These are phyloP conservation scores for Thunnus albacares DNA, from an alignment of 2,797 vertebrate species.

Conservation along the genomic window DNA sequence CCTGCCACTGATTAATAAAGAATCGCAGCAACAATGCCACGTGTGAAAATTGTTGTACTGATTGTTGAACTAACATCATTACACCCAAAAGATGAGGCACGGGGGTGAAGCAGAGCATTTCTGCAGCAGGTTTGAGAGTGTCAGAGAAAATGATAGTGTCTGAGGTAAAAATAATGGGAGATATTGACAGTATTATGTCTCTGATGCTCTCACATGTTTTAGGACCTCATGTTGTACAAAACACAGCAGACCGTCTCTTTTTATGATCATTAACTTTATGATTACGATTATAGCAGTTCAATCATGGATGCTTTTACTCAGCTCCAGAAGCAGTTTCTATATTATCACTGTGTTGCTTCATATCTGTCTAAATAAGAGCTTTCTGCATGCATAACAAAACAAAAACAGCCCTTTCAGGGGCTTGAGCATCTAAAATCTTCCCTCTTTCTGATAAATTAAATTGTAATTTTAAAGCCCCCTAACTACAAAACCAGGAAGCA, in stretches of 20 bases:
- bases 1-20: constrained; percentile 79
- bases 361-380: background rate
- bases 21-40: constrained; percentile 64
- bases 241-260: constrained; percentile 1
- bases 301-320: background rate
- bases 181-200: background rate
- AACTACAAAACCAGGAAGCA: background rate
- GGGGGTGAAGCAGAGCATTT: background rate
- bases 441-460: background rate
- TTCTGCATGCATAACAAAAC: background rate
- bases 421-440: no score
- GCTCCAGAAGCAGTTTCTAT: background rate
- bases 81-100: constrained; percentile 46
- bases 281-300: background rate
- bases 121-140: background rate
- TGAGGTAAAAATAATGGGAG: background rate
- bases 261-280: constrained; percentile 17
- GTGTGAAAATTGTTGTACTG: constrained; percentile 60
- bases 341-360: background rate
- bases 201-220: background rate
- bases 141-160: background rate
- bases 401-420: no score
- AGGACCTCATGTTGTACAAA: background rate
- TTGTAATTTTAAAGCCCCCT: background rate
- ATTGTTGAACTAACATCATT: constrained; percentile 69